These are phyloP conservation scores for Ischnura elegans DNA, from an alignment of 2,888 invertebrate genomes.

Conservation along the genomic window DNA sequence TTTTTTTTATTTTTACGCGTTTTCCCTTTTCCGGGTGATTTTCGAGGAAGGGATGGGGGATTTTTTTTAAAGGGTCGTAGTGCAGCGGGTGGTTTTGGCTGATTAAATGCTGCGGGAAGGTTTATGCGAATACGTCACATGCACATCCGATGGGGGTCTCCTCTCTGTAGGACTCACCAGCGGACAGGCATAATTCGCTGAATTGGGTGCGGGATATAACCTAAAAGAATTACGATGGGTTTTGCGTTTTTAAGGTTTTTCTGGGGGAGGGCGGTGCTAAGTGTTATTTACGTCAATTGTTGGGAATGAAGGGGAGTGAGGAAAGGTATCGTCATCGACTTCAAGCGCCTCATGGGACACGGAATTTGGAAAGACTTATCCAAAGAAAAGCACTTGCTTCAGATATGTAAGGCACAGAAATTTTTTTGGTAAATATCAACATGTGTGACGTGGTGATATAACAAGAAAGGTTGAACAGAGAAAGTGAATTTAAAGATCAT, in stretches of 20 bases:
- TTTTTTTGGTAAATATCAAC: too few species aligned
- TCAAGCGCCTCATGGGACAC: background rate
- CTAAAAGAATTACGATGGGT: conserved; percentile 31
- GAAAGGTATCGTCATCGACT: background rate
- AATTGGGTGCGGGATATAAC: background rate
- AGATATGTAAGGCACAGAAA: too few species aligned
- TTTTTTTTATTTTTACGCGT: background rate
- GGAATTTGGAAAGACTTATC: background rate
- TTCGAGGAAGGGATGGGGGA: background rate
- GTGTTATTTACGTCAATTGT: conserved; percentile 5
- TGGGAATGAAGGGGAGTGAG: background rate
- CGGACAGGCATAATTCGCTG: background rate
- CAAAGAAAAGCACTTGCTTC: too few species aligned
- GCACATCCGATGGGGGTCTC: background rate
- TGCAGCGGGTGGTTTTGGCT: background rate
- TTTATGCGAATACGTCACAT: conserved; percentile 5
- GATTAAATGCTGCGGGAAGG: background rate
- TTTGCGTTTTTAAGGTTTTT: background rate
- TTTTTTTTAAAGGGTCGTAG: background rate
- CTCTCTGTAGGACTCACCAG: background rate
- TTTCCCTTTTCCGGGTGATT: background rate
- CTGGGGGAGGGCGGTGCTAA: background rate
- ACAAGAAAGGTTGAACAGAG: too few species aligned
- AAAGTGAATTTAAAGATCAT: too few species aligned
- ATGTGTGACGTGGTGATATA: background rate